A percentile compares a stretch with the other conserved stretches of the same genome.
Conservation (phyloP, 2,888 invertebrate genomes). For the Archaeoteleia sp. region DNA sequence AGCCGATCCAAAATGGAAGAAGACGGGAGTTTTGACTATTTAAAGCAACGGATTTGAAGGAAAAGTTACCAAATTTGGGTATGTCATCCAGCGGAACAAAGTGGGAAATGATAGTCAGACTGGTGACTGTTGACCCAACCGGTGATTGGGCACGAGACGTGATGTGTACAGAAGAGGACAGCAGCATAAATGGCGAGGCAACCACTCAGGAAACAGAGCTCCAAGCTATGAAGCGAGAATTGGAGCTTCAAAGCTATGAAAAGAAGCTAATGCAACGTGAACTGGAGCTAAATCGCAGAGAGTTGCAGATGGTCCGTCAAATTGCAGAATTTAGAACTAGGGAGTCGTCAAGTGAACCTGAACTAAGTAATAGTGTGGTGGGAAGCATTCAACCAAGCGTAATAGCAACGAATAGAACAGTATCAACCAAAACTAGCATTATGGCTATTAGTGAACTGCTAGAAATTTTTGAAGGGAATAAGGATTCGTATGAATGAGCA, state of each 20-base stretch:
- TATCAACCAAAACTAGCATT: constrained; percentile 3
- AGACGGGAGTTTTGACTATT: too few relatives aligned
- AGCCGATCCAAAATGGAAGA: too few relatives aligned
- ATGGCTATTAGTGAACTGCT: constrained; percentile 22
- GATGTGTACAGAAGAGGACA: too few relatives aligned
- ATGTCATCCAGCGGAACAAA: background rate
- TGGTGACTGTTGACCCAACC: background rate
- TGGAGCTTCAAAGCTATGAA: too few relatives aligned
- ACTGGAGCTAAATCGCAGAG: too few relatives aligned
- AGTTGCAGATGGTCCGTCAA: too few relatives aligned
- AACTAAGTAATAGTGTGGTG: too few relatives aligned
- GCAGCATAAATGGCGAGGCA: background rate
- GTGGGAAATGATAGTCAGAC: background rate
- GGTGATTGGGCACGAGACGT: background rate
- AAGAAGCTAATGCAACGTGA: too few relatives aligned
- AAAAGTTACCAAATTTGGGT: background rate
- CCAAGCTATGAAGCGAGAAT: constrained; percentile 8
- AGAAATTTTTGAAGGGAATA: constrained; percentile 23
- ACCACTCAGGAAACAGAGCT: background rate
- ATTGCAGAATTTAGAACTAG: too few relatives aligned
- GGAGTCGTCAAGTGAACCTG: too few relatives aligned
- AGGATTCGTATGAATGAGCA: background rate
- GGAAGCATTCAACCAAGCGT: too few relatives aligned
- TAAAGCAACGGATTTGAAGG: background rate
- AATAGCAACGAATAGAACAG: too few relatives aligned